A percentile compares a stretch with the other conserved stretches of the same genome.
These are phyloP conservation scores for Dryas iulia DNA, from an alignment of 1,140 invertebrate species.

Conservation along the genomic window DNA sequence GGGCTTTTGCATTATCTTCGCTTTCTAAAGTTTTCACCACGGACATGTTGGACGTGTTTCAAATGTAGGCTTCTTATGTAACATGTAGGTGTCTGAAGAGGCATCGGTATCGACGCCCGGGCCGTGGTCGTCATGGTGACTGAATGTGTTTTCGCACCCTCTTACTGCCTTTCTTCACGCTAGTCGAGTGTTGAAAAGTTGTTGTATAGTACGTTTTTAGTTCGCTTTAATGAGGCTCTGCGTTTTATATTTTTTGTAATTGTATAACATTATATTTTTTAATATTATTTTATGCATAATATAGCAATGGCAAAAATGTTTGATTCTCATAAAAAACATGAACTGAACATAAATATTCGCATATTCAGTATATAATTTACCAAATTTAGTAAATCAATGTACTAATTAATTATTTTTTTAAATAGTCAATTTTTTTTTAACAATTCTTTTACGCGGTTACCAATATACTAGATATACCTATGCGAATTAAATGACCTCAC, in stretches of 20 bases:
- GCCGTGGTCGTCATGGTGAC: conserved; percentile 69
- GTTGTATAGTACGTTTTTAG: background rate
- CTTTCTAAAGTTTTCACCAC: conserved; percentile 44
- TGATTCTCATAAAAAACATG: too few relatives aligned
- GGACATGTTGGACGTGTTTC: conserved; percentile 16
- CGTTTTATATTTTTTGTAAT: background rate
- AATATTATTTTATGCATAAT: too few relatives aligned
- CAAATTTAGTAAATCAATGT: too few relatives aligned
- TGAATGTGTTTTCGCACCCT: conserved; percentile 66
- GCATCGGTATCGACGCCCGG: conserved; percentile 64
- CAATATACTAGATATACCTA: too few relatives aligned
- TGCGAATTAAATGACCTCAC: too few relatives aligned
- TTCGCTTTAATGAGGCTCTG: background rate
- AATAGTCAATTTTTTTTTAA: too few relatives aligned
- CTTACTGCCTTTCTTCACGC: conserved; percentile 39
- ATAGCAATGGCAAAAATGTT: too few relatives aligned
- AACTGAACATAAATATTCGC: too few relatives aligned
- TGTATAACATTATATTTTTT: too few relatives aligned
- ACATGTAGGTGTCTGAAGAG: conserved; percentile 59
- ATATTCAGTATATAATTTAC: too few relatives aligned
- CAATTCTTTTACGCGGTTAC: too few relatives aligned
- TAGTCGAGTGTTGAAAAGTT: conserved; percentile 18
- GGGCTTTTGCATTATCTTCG: conserved; percentile 61
- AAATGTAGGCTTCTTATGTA: conserved; percentile 47
- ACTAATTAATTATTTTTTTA: too few relatives aligned